Base-by-base conservation (phyloP, 2,888 invertebrate species). In the Machimus atricapillus region DNA sequence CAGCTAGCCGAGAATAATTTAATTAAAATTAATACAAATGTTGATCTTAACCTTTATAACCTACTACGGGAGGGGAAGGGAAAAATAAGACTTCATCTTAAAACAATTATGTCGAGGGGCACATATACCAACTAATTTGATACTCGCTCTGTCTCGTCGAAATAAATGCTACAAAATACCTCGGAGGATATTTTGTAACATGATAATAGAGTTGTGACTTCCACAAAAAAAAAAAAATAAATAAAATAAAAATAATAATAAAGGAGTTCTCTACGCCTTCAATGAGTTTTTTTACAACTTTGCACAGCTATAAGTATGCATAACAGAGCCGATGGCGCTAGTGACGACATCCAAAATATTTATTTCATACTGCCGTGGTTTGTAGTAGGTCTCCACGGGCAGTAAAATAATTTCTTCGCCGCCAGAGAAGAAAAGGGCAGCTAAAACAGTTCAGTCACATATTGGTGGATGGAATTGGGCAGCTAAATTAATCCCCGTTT, bases 401-500 rank as follows among this genome's bases (percentile, higher is more conserved):
- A 81, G 37, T 9, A 52, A 14, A 7, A 83, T 83, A 40, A 23
- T 27, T 66, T 66, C 66, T 23, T 40, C 19, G 23, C 58, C 14
- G 1, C 83, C 31, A 40, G 12, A 66, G 12, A 23, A 37, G 16
- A 31, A 40, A 19, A 58, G 12, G 83, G 37, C 37, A 66, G 66
- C 66, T 23, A 66, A 66, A 27, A 27, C 12, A 66, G 12, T 40
- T 66, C 73, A 83, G 73, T 66, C 58, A 40, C 43, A n/a, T 9
- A 73, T 34, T 9, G 16, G 23, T 56, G 14, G 43, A 12, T 2
- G 5, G 31, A 16, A n/a, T 14, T 40, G 19, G 9, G 19, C 27
- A 87, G 88, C 90, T 94, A 97, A 93, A 98, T 98, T 88, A 98
- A 95, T 86, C 98, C 98, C 90, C 97, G 95, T 90, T 97, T 96